Conservation (phyloP, 2,888 invertebrate species). For the Brachyptera putata region DNA sequence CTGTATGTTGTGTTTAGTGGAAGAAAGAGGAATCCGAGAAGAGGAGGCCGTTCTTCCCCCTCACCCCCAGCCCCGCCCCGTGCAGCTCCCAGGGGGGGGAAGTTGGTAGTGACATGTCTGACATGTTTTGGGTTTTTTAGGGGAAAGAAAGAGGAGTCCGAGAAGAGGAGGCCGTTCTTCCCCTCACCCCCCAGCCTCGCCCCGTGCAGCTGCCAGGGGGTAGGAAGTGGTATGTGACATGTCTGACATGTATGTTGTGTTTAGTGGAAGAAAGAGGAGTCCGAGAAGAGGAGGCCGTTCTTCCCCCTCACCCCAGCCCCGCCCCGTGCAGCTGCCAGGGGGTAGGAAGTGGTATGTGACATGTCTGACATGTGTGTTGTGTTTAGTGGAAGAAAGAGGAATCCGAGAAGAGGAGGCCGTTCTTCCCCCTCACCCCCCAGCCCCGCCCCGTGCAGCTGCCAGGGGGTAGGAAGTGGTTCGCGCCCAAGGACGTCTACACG, state of each 20-base stretch:
- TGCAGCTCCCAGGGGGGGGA: conserved; percentile 72
- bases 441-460: conserved; percentile 68
- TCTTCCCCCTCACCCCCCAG: conserved; percentile 55
- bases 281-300: conserved; percentile 24
- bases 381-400: conserved; percentile 22
- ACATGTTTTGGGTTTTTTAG: too few relatives aligned
- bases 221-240: conserved; percentile 69
- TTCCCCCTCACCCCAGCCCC: conserved; percentile 56
- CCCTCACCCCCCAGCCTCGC: conserved; percentile 60
- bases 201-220: conserved; percentile 75
- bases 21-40: conserved; percentile 22
- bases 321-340: conserved; percentile 72
- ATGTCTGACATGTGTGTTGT: too few relatives aligned
- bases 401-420: conserved; percentile 23
- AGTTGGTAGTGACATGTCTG: too few relatives aligned
- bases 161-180: conserved; percentile 37
- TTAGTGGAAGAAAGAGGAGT: conserved; percentile 22
- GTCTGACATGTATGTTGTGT: too few relatives aligned
- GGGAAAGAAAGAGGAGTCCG: conserved; percentile 25
- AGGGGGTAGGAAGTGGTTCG: conserved; percentile 73
- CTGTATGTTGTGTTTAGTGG: too few relatives aligned
- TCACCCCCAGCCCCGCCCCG: conserved; percentile 62
- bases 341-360: conserved; percentile 73
- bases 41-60: conserved; percentile 41
- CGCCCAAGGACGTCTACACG: conserved; percentile 83